These are phyloP conservation scores for Amblyopsis rosae DNA, from an alignment of 2,113 vertebrate species.

Conservation along the genomic window DNA sequence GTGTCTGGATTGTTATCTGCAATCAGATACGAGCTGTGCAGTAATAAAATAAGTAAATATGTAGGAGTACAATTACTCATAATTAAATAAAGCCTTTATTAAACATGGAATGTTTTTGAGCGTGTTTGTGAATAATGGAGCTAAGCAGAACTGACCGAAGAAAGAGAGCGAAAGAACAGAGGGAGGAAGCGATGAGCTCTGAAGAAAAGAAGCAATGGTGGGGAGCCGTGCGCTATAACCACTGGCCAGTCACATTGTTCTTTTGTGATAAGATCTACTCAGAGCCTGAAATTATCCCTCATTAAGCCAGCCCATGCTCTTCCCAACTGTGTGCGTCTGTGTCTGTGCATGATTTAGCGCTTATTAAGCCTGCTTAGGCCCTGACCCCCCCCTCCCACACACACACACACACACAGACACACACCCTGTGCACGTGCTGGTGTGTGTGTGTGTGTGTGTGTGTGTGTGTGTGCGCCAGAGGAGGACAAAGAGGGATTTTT, in stretches of 20 bases:
- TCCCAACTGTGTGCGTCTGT: neutral
- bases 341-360: neutral
- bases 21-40: no score
- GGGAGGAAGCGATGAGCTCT: neutral
- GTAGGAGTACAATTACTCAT: no score
- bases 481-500: neutral
- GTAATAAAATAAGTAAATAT: no score
- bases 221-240: constrained; percentile 3
- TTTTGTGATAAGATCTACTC: constrained; percentile 38
- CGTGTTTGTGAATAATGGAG: no score
- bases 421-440: neutral
- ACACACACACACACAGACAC: no score
- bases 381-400: neutral
- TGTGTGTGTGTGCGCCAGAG: neutral
- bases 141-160: neutral
- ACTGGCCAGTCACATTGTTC: constrained; percentile 34
- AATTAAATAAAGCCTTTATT: no score
- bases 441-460: neutral
- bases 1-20: no score
- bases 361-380: constrained; percentile 24
- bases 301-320: constrained; percentile 4
- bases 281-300: constrained; percentile 31
- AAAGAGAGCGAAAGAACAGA: constrained; percentile 8
- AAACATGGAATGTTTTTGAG: no score
- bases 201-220: constrained; percentile 22